Conservation (phyloP, 2,797 vertebrate species). For the Cuculus canorus region DNA sequence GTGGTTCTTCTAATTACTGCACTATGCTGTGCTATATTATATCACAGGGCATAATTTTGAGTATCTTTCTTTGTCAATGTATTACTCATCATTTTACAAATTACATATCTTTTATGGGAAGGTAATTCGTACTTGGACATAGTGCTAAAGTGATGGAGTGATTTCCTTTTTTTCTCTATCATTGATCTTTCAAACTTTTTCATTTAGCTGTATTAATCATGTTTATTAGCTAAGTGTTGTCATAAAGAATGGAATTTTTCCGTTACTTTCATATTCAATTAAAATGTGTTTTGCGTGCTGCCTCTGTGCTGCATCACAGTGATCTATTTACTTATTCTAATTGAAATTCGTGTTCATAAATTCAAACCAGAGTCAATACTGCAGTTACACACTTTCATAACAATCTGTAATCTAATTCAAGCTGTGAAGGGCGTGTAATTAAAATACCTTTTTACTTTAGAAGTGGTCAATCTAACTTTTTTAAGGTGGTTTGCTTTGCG, state of each 20-base stretch:
- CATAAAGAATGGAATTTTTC: slow-evolving; percentile 58
- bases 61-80: slow-evolving; percentile 55
- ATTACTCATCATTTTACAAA: slow-evolving; percentile 70
- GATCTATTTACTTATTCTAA: slow-evolving; percentile 62
- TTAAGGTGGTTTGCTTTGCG: not conserved
- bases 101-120: slow-evolving; percentile 57
- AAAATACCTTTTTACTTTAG: not conserved
- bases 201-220: slow-evolving; percentile 68
- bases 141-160: slow-evolving; percentile 58
- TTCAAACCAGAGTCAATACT: slow-evolving; percentile 45
- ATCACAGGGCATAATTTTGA: slow-evolving; percentile 44
- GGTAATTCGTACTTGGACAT: slow-evolving; percentile 54
- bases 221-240: slow-evolving; percentile 63
- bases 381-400: not conserved
- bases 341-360: slow-evolving; percentile 63
- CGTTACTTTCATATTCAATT: slow-evolving; percentile 64
- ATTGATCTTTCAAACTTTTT: slow-evolving; percentile 69
- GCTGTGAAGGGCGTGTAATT: not conserved
- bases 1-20: not conserved
- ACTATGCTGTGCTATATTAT: slow-evolving; percentile 2
- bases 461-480: not conserved
- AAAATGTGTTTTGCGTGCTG: not conserved
- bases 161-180: slow-evolving; percentile 61
- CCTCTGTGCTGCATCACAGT: slow-evolving; percentile 22
- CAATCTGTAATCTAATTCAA: not conserved